A percentile compares a stretch with the other conserved stretches of the same genome.
These are phyloP conservation scores for Osmerus mordax DNA, from an alignment of 2,113 vertebrate species.

Conservation along the genomic window DNA sequence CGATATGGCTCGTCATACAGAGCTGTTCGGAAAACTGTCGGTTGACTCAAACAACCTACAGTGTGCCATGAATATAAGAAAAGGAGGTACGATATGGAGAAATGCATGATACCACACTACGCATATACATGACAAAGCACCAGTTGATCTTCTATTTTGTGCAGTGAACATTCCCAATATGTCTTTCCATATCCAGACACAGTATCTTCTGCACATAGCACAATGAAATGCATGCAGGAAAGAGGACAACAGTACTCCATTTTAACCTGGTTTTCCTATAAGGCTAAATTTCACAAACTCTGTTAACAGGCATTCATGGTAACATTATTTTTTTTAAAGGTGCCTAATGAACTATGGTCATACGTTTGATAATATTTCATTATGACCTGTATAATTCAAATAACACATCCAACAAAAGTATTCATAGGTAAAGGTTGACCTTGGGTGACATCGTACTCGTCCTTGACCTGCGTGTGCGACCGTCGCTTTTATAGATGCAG, in stretches of 20 bases:
- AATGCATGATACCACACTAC: constrained; percentile 60
- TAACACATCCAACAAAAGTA: constrained; percentile 47
- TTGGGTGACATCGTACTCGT: background rate
- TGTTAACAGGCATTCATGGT: constrained; percentile 40
- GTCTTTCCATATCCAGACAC: constrained; percentile 29
- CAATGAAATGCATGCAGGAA: constrained; percentile 57
- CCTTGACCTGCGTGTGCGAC: background rate
- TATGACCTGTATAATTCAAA: constrained; percentile 48
- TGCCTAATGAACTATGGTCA: constrained; percentile 47
- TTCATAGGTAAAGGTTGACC: background rate
- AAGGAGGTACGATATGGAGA: constrained; percentile 48
- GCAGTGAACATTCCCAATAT: constrained; percentile 43
- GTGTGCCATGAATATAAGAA: constrained; percentile 53
- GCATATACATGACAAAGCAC: constrained; percentile 53
- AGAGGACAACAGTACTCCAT: constrained; percentile 51
- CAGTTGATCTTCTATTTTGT: constrained; percentile 34
- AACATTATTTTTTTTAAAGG: constrained; percentile 11
- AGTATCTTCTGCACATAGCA: constrained; percentile 49
- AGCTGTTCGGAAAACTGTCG: constrained; percentile 54
- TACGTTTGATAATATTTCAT: constrained; percentile 47
- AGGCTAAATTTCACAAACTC: constrained; percentile 49
- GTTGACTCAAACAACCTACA: constrained; percentile 32
- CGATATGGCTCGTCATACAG: constrained; percentile 53
- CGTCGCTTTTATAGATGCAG: no score
- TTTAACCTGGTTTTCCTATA: constrained; percentile 30